phyloP scores from a whole-genome alignment of 2,797 vertebrate species.

The Poecilia gillii region DNA sequence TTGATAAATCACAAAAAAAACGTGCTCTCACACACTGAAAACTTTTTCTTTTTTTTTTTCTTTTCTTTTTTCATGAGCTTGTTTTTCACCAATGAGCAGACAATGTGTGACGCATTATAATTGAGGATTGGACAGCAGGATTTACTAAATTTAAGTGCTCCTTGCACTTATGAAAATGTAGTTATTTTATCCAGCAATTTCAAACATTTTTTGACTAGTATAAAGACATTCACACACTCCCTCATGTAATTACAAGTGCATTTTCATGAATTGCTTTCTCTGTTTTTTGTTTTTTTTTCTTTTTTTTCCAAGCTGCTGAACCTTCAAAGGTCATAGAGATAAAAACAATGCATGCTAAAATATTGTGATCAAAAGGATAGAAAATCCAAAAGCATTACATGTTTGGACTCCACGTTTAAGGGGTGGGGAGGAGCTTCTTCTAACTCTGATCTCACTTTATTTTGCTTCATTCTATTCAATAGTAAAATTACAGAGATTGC shows the following conservation, averaged over 20 bases:
- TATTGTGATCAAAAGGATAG: background rate
- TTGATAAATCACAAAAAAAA: constrained; percentile 39
- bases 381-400: background rate
- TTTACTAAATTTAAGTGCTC: constrained; percentile 4
- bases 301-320: background rate
- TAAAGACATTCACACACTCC: background rate
- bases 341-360: background rate
- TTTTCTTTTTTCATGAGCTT: constrained; percentile 7
- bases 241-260: background rate
- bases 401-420: background rate
- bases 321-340: background rate
- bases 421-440: background rate
- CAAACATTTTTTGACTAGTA: background rate
- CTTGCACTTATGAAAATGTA: constrained; percentile 2
- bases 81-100: constrained; percentile 7
- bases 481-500: background rate
- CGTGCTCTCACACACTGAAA: constrained; percentile 18
- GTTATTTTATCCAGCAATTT: background rate
- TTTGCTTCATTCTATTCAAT: background rate
- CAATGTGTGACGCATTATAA: constrained; percentile 26
- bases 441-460: background rate
- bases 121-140: constrained; percentile 7
- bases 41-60: background rate
- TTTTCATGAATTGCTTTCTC: background rate
- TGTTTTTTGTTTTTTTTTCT: background rate